These are phyloP conservation scores for Esox niger DNA, from an alignment of 2,113 vertebrate genomes.

Conservation along the genomic window DNA sequence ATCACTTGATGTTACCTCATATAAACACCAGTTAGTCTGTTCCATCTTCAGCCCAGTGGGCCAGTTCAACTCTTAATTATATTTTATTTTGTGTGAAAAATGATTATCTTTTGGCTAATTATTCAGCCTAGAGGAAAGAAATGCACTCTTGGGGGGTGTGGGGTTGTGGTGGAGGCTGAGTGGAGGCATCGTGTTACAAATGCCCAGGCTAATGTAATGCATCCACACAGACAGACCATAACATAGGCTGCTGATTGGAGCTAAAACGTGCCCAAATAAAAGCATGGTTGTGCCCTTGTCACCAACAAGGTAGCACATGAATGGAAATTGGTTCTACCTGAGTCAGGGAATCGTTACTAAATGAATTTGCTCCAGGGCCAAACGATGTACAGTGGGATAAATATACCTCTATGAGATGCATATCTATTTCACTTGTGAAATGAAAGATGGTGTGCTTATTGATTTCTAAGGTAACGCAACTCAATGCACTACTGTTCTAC, in stretches of 20 bases:
- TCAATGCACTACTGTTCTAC: conserved; percentile 65
- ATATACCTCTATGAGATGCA: conserved; percentile 74
- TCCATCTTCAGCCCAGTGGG: too few species aligned
- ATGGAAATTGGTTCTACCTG: conserved; percentile 84
- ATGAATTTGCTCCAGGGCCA: conserved; percentile 78
- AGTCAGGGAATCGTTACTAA: conserved; percentile 95
- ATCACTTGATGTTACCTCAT: too few species aligned
- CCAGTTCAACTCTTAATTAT: too few species aligned
- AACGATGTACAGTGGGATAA: conserved; percentile 80
- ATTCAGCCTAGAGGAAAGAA: too few species aligned
- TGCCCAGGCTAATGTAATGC: neutral
- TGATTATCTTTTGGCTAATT: too few species aligned
- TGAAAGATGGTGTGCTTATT: conserved; percentile 69
- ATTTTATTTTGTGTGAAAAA: too few species aligned
- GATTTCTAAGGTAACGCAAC: conserved; percentile 68
- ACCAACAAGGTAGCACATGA: conserved; percentile 75
- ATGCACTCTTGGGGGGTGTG: too few species aligned
- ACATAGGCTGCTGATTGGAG: conserved; percentile 72
- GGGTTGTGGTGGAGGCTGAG: too few species aligned
- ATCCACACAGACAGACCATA: conserved; percentile 11
- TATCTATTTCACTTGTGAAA: conserved; percentile 81
- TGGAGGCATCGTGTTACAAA: too few species aligned
- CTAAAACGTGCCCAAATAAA: conserved; percentile 79
- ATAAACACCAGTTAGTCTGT: too few species aligned
- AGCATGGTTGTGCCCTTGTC: conserved; percentile 83